Base-by-base conservation (phyloP, 1,140 invertebrate species). In the Geopemphigus sp. region DNA sequence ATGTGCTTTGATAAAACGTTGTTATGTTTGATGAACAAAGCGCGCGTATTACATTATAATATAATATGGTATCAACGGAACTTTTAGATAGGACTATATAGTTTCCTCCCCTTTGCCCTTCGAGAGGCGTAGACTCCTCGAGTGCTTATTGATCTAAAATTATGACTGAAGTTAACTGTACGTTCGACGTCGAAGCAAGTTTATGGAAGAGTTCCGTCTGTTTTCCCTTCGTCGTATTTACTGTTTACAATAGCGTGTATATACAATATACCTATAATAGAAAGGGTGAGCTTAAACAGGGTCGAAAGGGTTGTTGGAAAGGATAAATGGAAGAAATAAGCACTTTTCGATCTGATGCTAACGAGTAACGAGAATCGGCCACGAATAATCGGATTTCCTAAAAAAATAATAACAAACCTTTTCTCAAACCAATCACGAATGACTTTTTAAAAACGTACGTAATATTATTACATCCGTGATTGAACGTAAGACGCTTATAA, bases 131-230 rank as follows among this genome's bases (percentile, higher is more conserved):
- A 14, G 19, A 39, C 14, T 2, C 14, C 6, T 24, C 64, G 45
- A 68, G 64, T 47, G 39, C 11, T 45, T 32, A 39, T 68, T 47
- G 64, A 68, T 47, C 64, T 47, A 47, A 68, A n/a, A 47, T 68
- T 22, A 47, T 12, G 39, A 10, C 26, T 19, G 12, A 32, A 32
- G 26, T 63, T 32, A 0, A 63, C 14, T 3, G 32, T 8, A n/a
- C n/a, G n/a, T n/a, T n/a, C n/a, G n/a, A n/a, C n/a, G n/a, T n/a
- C n/a, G n/a, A n/a, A n/a, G n/a, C n/a, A n/a, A n/a, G n/a, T n/a
- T n/a, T n/a, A n/a, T n/a, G n/a, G n/a, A n/a, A n/a, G n/a, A n/a
- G n/a, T n/a, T n/a, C n/a, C n/a, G n/a, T n/a, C n/a, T n/a, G n/a
- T n/a, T n/a, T n/a, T n/a, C n/a, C n/a, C n/a, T n/a, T n/a, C n/a